These are phyloP conservation scores for Eulemur macaco DNA, from an alignment of 2,113 vertebrate genomes.

Conservation along the genomic window DNA sequence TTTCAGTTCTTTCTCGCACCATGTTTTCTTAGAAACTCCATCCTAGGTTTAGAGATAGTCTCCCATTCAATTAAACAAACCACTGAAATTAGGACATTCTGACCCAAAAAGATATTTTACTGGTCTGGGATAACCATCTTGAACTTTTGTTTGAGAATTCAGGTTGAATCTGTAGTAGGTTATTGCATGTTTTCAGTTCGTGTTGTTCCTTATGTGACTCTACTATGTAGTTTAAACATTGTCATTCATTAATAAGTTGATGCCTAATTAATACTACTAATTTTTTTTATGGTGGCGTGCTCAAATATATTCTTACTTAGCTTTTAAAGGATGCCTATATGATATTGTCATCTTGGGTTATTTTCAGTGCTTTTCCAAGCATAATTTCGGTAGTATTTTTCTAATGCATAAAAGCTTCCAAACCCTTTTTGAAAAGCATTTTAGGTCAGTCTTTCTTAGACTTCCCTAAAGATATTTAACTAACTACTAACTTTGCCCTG, in stretches of 20 bases:
- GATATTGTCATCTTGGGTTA: neutral
- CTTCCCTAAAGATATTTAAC: neutral
- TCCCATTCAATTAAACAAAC: neutral
- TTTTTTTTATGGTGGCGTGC: neutral
- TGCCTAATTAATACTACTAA: neutral
- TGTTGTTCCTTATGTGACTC: neutral
- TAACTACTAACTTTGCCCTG: neutral
- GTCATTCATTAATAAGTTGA: conserved; percentile 22
- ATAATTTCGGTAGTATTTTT: conserved; percentile 49
- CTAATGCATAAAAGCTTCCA: neutral
- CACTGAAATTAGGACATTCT: neutral
- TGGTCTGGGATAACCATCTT: neutral
- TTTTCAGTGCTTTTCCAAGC: neutral
- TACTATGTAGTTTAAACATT: neutral
- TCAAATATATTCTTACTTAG: conserved; percentile 36
- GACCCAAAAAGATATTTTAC: neutral
- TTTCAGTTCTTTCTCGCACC: neutral
- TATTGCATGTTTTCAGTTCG: neutral
- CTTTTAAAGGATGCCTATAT: neutral
- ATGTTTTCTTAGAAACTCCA: conserved; percentile 21
- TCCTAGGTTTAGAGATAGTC: neutral
- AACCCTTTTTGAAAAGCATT: neutral
- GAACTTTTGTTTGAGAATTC: neutral
- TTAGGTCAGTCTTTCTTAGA: neutral
- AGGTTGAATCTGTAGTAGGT: neutral